Base-by-base conservation (phyloP, 2,888 invertebrate species). In the Plusia festucae region DNA sequence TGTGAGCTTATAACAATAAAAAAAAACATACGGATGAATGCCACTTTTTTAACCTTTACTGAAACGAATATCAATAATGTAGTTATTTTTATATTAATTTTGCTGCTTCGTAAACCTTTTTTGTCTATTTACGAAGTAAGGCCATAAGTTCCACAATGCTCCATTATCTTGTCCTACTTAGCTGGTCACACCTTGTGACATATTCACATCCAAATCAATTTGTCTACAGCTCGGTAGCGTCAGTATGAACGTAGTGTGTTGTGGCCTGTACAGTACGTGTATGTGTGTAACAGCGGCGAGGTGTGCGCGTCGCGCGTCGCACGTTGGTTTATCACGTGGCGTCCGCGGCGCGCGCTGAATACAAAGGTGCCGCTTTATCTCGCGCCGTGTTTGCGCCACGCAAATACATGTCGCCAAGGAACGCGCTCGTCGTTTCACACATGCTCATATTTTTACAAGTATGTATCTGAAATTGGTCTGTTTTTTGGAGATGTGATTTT, bases 321-420 rank as follows among this genome's bases (percentile, higher is more conserved):
- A 55, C 61, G 56, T 20, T 65, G 63, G 65, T 62, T 66, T 65
- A 65, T 82, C 79, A 79, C 82, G 82, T 81, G 78, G 78, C 82
- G 82, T 74, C 40, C 53, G 61, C 24, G 64, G 73, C 83, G 79
- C 78, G 71, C 60, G 53, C 60, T 58, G 73, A 73, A 81, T 82
- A 73, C 53, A 61, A 57, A 22, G 53, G 15, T 56, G 49, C 15
- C 49, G 70, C 46, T 71, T 67, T 70, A 60, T 59, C 60, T 71
- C 53, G 56, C 60, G 40, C 40, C 22, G n/a, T 61, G 67, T 70
- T 74, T 76, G 68, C 57, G 56, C 46, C 22, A 32, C 58, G 53
- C 64, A 68, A 69, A 76, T 53, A 81, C 58, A 27, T 49, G 56
- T 8, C 49, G 55, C 32, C 40, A 8, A 15, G 52, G 8, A 8